Base-by-base conservation (phyloP, 2,797 vertebrate species). In the Dermochelys coriacea region DNA sequence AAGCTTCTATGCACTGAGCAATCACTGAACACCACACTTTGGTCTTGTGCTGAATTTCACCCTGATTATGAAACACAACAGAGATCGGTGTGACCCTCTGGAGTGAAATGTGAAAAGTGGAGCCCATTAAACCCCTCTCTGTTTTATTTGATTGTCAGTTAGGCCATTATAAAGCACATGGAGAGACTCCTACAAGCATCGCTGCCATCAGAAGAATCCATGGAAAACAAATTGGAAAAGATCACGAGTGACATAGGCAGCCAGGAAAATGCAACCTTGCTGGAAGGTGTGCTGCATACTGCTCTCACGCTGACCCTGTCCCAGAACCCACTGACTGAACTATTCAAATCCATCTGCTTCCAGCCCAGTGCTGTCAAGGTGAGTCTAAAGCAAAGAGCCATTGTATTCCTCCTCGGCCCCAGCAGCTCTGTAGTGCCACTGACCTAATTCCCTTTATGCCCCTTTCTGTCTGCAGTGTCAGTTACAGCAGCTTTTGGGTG, bases 161-260 rank as follows among this genome's bases (percentile, higher is more conserved):
- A 93, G 91, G 25, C 25, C 19, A 57, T 80, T 31, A 2, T 79
- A 23, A 52, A 59, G 2, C 87, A 79, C 57, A 83, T 89, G 84
- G 84, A 86, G 84, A 79, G 14, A 12, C 31, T 79, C 51, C 80
- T 93, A 29, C 57, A 1, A 16, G 14, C 82, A 59, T 16, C 29
- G 0, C 7, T n/a, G 2, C 1, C 2, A n/a, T 4, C 47, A 8
- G 31, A 79, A 1, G 57, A 71, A n/a, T 47, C 29, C 3, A 16
- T 19, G n/a, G 57, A 89, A 29, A 83, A 86, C 50, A 86, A 71
- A 10, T 29, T 86, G 51, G 78, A 4, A 59, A 79, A 47, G 51
- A 31, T 89, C 3, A 6, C 59, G 57, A 80, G 51, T 12, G 87
- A 51, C 45, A 12, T 93, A 57, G 23, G n/a, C 12, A 10, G 57